A percentile compares a stretch with the other conserved stretches of the same genome.
Evolutionary conservation across 2,888 invertebrate species (phyloP).

Genomic region (Rutpela maculata): DNA sequence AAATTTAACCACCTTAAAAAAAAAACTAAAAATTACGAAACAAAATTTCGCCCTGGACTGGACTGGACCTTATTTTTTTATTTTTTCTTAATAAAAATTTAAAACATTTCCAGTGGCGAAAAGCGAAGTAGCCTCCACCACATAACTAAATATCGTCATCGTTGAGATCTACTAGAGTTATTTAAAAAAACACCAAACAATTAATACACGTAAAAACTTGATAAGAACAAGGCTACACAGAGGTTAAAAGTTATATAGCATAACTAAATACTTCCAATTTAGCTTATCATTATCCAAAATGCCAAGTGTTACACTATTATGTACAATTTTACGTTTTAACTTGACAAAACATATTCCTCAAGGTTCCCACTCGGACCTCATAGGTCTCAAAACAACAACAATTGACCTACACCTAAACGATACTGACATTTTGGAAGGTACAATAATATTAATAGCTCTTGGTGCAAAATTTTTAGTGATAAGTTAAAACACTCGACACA

Average conservation of each 20-base stretch:
- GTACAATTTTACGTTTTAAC: background rate
- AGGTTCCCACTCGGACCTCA: slow-evolving; percentile 4
- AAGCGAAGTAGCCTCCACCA: too few relatives aligned
- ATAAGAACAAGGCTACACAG: slow-evolving; percentile 47
- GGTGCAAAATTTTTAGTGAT: slow-evolving; percentile 41
- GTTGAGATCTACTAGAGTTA: too few relatives aligned
- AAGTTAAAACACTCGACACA: slow-evolving; percentile 50
- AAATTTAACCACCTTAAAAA: too few relatives aligned
- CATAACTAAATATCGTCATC: too few relatives aligned
- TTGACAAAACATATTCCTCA: background rate
- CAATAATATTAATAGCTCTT: background rate
- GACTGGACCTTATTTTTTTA: too few relatives aligned
- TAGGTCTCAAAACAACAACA: background rate
- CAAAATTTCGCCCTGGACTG: too few relatives aligned
- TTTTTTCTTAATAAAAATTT: too few relatives aligned
- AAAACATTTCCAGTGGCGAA: too few relatives aligned
- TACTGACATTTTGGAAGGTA: slow-evolving; percentile 36
- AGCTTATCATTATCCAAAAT: slow-evolving; percentile 20
- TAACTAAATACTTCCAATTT: slow-evolving; percentile 7
- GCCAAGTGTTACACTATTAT: slow-evolving; percentile 1
- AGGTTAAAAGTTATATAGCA: slow-evolving; percentile 20
- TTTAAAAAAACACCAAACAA: background rate
- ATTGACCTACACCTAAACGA: background rate
- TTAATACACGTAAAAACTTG: slow-evolving; percentile 41
- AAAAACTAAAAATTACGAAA: too few relatives aligned